Evolutionary conservation across 2,888 invertebrate species (phyloP).

Genomic region (Rhagonycha fulva): DNA sequence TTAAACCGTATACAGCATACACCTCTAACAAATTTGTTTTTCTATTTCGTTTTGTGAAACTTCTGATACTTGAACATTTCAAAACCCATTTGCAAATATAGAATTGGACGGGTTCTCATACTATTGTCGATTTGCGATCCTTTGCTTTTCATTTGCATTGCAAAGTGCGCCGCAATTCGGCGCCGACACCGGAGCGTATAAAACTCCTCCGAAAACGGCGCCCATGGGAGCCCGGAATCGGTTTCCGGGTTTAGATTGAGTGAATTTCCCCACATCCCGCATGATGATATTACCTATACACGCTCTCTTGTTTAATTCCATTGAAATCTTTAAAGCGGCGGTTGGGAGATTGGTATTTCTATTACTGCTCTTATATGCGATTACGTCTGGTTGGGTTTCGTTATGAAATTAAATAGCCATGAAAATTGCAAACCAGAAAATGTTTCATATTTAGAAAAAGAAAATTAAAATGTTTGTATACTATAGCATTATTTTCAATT

Average conservation of each 20-base stretch:
- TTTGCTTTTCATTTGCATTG: slow-evolving; percentile 57
- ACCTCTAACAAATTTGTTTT: slow-evolving; percentile 5
- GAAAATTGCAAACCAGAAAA: background rate
- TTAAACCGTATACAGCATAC: background rate
- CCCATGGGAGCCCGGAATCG: slow-evolving; percentile 54
- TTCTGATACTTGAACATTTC: slow-evolving; percentile 40
- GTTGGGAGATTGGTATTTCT: slow-evolving; percentile 48
- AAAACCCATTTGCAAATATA: slow-evolving; percentile 50
- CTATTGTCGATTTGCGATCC: slow-evolving; percentile 56
- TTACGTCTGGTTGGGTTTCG: slow-evolving; percentile 29
- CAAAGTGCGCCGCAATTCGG: slow-evolving; percentile 54
- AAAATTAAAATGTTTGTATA: background rate
- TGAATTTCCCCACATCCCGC: slow-evolving; percentile 53
- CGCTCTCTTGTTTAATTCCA: slow-evolving; percentile 52
- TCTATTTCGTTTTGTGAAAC: slow-evolving; percentile 10
- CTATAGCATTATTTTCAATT: background rate
- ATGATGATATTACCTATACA: slow-evolving; percentile 52
- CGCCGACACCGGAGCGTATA: slow-evolving; percentile 50
- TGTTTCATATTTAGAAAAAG: background rate
- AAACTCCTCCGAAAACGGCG: slow-evolving; percentile 52
- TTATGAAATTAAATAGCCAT: slow-evolving; percentile 13
- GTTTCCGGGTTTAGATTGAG: slow-evolving; percentile 57
- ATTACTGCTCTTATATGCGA: slow-evolving; percentile 38
- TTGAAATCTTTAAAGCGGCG: slow-evolving; percentile 51
- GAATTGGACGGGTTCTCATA: slow-evolving; percentile 52